Conservation (phyloP, 2,113 vertebrate species). For the Syrrhaptes paradoxus region DNA sequence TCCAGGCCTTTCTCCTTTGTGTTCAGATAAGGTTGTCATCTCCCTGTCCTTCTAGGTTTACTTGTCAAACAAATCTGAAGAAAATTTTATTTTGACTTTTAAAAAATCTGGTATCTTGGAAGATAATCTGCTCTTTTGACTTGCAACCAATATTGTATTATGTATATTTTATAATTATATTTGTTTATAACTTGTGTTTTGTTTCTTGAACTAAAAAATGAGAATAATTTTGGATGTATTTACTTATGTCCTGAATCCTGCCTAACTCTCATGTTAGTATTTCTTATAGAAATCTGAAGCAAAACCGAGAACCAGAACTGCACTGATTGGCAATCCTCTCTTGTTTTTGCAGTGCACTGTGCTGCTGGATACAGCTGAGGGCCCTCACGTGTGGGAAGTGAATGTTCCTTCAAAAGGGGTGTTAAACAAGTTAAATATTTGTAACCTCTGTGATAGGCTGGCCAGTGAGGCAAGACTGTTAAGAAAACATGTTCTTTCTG, state of each 20-base stretch:
- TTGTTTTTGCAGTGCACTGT: neutral
- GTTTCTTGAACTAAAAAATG: conserved; percentile 31
- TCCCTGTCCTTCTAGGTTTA: neutral
- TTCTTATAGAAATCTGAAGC: neutral
- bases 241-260: neutral
- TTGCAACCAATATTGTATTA: neutral
- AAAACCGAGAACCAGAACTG: neutral
- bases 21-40: neutral
- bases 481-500: neutral
- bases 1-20: neutral
- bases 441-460: neutral
- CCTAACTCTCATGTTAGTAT: neutral
- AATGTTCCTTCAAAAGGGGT: neutral
- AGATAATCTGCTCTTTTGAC: neutral
- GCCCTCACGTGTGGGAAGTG: neutral
- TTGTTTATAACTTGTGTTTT: neutral
- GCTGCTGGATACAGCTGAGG: neutral
- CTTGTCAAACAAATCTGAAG: neutral
- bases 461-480: neutral
- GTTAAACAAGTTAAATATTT: neutral
- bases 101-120: neutral
- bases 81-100: neutral
- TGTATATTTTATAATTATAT: neutral
- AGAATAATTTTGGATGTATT: neutral
- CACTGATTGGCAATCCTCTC: neutral